Evolutionary conservation across 2,888 invertebrate genomes (phyloP).

Genomic region (Lochmaea crataegi): DNA sequence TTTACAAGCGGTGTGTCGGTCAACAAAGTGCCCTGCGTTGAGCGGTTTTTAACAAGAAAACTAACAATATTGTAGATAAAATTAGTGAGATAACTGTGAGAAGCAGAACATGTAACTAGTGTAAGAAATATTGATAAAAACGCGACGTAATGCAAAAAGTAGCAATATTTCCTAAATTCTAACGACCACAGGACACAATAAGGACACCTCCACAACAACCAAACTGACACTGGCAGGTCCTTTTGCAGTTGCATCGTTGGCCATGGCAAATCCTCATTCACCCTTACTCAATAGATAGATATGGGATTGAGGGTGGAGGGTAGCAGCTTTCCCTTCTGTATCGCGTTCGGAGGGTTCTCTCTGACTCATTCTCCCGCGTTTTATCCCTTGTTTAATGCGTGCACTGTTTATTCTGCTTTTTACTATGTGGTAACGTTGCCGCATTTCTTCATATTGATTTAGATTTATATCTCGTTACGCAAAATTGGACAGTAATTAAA

Average conservation of each 20-base stretch:
- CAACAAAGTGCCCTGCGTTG: slow-evolving; percentile 37
- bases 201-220: slow-evolving; percentile 63
- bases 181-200: slow-evolving; percentile 64
- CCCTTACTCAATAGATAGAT: slow-evolving; percentile 62
- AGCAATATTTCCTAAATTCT: slow-evolving; percentile 50
- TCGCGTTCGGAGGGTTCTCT: slow-evolving; percentile 45
- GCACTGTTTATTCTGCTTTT: slow-evolving; percentile 41
- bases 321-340: slow-evolving; percentile 50
- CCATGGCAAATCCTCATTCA: slow-evolving; percentile 62
- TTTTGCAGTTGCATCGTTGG: slow-evolving; percentile 62
- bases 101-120: background rate
- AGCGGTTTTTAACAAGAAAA: slow-evolving; percentile 7
- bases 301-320: slow-evolving; percentile 54
- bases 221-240: slow-evolving; percentile 64
- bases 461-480: background rate
- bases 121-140: slow-evolving; percentile 14
- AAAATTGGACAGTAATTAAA: background rate
- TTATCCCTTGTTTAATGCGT: slow-evolving; percentile 46
- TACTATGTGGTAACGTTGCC: slow-evolving; percentile 16
- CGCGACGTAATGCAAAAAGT: slow-evolving; percentile 27
- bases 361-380: slow-evolving; percentile 60
- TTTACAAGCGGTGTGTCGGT: slow-evolving; percentile 27
- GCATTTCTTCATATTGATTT: slow-evolving; percentile 1
- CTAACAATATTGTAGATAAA: background rate
- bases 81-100: background rate